These are phyloP conservation scores for Catamblyrhynchus diadema DNA, from an alignment of 2,797 vertebrate genomes.

Conservation along the genomic window DNA sequence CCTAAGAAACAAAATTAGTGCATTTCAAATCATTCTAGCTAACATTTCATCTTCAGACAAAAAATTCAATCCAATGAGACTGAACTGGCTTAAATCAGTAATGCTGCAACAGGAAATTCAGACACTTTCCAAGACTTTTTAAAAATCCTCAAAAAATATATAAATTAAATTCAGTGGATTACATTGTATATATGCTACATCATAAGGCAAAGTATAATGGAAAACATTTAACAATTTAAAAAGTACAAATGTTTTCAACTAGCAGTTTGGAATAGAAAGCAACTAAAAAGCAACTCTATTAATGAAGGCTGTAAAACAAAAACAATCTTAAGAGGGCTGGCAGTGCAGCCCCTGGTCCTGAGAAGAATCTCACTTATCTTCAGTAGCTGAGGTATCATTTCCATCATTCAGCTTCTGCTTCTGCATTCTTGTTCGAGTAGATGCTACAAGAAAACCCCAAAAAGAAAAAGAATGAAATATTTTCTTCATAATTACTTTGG, in stretches of 20 bases:
- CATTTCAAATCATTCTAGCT: constrained; percentile 60
- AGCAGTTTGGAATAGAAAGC: constrained; percentile 7
- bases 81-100: constrained; percentile 27
- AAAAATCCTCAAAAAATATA: constrained; percentile 65
- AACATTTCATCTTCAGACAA: constrained; percentile 30
- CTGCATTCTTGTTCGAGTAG: constrained; percentile 92
- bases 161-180: constrained; percentile 79
- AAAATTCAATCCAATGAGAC: constrained; percentile 31
- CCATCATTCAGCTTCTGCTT: constrained; percentile 93
- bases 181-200: constrained; percentile 64
- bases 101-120: constrained; percentile 57
- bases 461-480: not conserved
- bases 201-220: constrained; percentile 59
- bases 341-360: constrained; percentile 14
- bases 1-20: constrained; percentile 62
- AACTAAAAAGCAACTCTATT: constrained; percentile 46
- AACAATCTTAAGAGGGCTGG: not conserved
- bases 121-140: constrained; percentile 38
- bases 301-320: not conserved
- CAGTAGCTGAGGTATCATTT: constrained; percentile 79
- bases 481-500: not conserved
- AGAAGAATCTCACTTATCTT: constrained; percentile 72
- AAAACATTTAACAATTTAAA: not conserved
- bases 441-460: constrained; percentile 73
- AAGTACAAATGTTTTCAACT: constrained; percentile 47